A percentile compares a stretch with the other conserved stretches of the same genome.
Conservation (phyloP, 1,140 invertebrate genomes). For the Drosophila tsacasi region DNA sequence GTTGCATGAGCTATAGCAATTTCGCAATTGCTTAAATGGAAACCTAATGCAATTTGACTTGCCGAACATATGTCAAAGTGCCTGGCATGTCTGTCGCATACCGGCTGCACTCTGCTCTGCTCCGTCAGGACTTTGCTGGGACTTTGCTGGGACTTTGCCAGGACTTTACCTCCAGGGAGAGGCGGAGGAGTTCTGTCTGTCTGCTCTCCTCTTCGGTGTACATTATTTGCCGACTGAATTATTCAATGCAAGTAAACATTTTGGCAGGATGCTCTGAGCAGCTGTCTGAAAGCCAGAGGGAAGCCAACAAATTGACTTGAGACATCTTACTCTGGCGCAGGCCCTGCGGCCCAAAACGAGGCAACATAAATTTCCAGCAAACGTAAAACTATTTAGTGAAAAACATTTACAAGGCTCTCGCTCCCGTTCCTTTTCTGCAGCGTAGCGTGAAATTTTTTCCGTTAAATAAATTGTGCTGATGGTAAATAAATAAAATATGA, state of each 20-base stretch:
- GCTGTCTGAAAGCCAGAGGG: constrained; percentile 39
- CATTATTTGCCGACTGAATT: constrained; percentile 45
- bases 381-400: constrained; percentile 76
- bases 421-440: background rate
- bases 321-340: constrained; percentile 38
- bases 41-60: constrained; percentile 59
- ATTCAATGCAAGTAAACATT: constrained; percentile 68
- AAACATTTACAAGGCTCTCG: constrained; percentile 44
- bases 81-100: constrained; percentile 32
- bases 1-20: constrained; percentile 16
- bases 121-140: background rate
- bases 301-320: constrained; percentile 73
- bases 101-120: constrained; percentile 46
- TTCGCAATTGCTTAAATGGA: constrained; percentile 51
- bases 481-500: constrained; percentile 62
- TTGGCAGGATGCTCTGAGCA: constrained; percentile 42
- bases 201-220: constrained; percentile 20
- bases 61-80: constrained; percentile 60
- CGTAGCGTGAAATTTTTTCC: constrained; percentile 58
- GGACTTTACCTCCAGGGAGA: constrained; percentile 2
- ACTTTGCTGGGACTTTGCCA: constrained; percentile 25
- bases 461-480: constrained; percentile 66
- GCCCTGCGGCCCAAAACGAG: constrained; percentile 7
- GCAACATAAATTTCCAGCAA: constrained; percentile 64
- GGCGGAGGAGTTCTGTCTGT: background rate